Evolutionary conservation across 1,140 invertebrate genomes (phyloP), one percentile per base, ranked within the genome.

Genomic region (Brachionus angularis): DNA sequence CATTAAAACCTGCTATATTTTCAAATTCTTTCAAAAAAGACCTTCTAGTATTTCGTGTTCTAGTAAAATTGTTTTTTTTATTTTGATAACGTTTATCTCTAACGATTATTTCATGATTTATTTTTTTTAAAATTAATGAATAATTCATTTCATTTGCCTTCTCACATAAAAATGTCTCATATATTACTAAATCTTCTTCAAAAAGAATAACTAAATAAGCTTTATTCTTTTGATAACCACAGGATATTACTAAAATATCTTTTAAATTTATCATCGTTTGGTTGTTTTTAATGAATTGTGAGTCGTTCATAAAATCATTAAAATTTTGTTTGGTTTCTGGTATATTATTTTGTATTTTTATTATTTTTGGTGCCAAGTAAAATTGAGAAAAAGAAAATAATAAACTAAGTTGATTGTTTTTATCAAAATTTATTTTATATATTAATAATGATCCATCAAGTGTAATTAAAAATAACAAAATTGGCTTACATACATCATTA

Each of bases 121-220:
- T 8, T 58, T 58, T 58, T 58, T 58, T 58, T 12, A 58, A 23
- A 3, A 29, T 58, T 27, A 39, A 23, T 39, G n/a, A n/a, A n/a
- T n/a, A n/a, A n/a, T n/a, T n/a, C n/a, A n/a, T n/a, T n/a, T n/a
- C n/a, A n/a, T n/a, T n/a, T n/a, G n/a, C n/a, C n/a, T 64, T 46
- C 21, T 46, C 25, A 29, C 21, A 21, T 5, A 46, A 2, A 39
- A 39, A 39, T 12, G 47, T 18, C 10, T 70, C 67, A 52, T 70
- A 70, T 14, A 50, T 29, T 5, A 70, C 36, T 14, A 70, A 18
- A 39, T 70, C 67, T 21, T 70, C 67, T n/a, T 70, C 67, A 3
- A 70, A 42, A n/a, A 46, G 27, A 23, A 47, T 16, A 21, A 42
- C 42, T 3, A 58, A 14, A 12, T 39, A 10, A 14, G 53, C 33